These are phyloP conservation scores for Drosophila prostipennis DNA, from an alignment of 2,888 invertebrate genomes.

Conservation along the genomic window DNA sequence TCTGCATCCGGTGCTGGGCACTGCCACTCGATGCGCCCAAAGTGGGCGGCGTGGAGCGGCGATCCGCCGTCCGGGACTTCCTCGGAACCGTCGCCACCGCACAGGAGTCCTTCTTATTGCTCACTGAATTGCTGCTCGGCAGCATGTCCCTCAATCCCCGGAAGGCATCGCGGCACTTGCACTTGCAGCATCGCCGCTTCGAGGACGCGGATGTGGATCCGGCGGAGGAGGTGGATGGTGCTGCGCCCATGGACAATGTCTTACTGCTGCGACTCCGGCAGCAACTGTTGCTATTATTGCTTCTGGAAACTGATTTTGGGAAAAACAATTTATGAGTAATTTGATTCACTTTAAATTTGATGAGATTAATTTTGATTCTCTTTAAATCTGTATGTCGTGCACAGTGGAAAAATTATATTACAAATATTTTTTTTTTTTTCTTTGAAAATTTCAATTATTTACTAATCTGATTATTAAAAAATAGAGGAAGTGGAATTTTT, in stretches of 20 bases:
- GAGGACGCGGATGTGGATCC: slow-evolving; percentile 35
- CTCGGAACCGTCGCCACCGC: slow-evolving; percentile 11
- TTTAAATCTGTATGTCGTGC: slow-evolving; percentile 2
- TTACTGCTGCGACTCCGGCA: slow-evolving; percentile 80
- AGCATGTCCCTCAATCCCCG: slow-evolving; percentile 70
- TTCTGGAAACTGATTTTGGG: slow-evolving; percentile 26
- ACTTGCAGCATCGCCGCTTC: slow-evolving; percentile 81
- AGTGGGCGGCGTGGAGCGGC: slow-evolving; percentile 60
- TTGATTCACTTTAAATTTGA: slow-evolving; percentile 28
- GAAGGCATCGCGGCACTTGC: slow-evolving; percentile 79
- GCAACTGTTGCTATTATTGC: slow-evolving; percentile 61
- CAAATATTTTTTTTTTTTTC: not conserved
- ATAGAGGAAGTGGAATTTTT: too few relatives aligned
- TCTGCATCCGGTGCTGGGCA: slow-evolving; percentile 27
- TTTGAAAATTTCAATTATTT: too few relatives aligned
- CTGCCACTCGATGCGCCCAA: slow-evolving; percentile 22
- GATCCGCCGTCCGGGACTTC: slow-evolving; percentile 52
- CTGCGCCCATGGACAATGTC: slow-evolving; percentile 53
- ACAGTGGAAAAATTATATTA: slow-evolving; percentile 3
- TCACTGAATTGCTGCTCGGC: slow-evolving; percentile 36
- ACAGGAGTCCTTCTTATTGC: slow-evolving; percentile 19
- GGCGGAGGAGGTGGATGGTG: slow-evolving; percentile 26
- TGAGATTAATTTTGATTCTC: slow-evolving; percentile 12
- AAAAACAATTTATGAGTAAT: slow-evolving; percentile 20
- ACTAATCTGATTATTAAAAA: not conserved